Percentiles rank a stretch among this genome's conserved stretches.
Conservation (phyloP, 1,140 invertebrate genomes). For the Hirudo medicinalis region DNA sequence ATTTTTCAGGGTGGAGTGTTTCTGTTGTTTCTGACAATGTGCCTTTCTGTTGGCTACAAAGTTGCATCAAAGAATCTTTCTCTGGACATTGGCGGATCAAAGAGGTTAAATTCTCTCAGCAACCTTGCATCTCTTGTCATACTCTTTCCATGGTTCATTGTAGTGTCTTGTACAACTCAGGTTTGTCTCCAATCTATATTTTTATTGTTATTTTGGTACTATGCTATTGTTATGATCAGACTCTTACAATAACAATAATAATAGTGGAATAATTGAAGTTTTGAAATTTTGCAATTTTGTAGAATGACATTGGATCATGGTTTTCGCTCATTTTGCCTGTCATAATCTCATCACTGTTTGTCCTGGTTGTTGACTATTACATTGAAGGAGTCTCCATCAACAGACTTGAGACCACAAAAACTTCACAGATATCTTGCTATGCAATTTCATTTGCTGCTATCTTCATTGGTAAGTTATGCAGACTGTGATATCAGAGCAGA, state of each 20-base stretch:
- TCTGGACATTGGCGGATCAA: slow-evolving; percentile 45
- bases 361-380: slow-evolving; percentile 45
- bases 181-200: slow-evolving; percentile 26
- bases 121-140: slow-evolving; percentile 37
- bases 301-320: slow-evolving; percentile 29
- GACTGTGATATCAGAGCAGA: no score
- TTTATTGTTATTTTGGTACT: slow-evolving; percentile 12
- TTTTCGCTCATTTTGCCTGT: slow-evolving; percentile 37
- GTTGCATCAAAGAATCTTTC: slow-evolving; percentile 42
- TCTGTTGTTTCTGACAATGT: slow-evolving; percentile 40
- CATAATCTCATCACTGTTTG: slow-evolving; percentile 38
- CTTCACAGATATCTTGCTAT: slow-evolving; percentile 31
- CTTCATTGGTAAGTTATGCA: slow-evolving; percentile 30
- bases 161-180: slow-evolving; percentile 36
- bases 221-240: background rate
- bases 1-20: slow-evolving; percentile 42
- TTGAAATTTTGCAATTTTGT: background rate
- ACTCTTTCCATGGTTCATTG: slow-evolving; percentile 41
- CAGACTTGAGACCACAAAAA: slow-evolving; percentile 31
- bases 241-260: no score
- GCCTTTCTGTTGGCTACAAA: slow-evolving; percentile 38
- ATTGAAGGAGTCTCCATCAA: slow-evolving; percentile 39
- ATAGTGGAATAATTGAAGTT: no score
- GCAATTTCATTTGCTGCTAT: slow-evolving; percentile 34
- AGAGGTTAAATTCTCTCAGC: slow-evolving; percentile 43